Evolutionary conservation across 1,140 invertebrate species (phyloP).

Genomic region (Hesperophylax magnus): DNA sequence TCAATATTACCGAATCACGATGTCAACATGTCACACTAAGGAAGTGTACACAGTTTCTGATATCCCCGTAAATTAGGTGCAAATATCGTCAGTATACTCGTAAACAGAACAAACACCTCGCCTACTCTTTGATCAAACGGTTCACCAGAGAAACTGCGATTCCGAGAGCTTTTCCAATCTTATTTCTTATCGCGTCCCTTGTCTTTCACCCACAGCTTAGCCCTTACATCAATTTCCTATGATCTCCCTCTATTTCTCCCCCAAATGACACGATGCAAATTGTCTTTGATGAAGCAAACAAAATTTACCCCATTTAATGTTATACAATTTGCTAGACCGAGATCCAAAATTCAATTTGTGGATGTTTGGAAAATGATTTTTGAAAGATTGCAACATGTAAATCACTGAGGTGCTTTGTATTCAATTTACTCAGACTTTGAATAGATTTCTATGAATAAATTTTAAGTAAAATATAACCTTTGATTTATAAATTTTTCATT

Average conservation of each 20-base stretch:
- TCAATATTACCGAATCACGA: too few species aligned
- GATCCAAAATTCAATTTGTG: not conserved
- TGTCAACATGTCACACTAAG: too few species aligned
- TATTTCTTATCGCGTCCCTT: not conserved
- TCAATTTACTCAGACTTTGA: too few species aligned
- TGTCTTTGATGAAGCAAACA: slow-evolving; percentile 24
- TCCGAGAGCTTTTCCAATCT: slow-evolving; percentile 6
- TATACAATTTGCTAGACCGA: not conserved
- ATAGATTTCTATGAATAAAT: too few species aligned
- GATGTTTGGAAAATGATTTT: too few species aligned
- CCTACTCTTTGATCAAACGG: not conserved
- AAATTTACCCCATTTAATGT: slow-evolving; percentile 4
- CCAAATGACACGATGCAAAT: slow-evolving; percentile 21
- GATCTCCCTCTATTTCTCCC: not conserved
- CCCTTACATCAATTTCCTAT: slow-evolving; percentile 6
- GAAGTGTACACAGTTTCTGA: not conserved
- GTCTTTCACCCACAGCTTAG: not conserved
- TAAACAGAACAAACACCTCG: not conserved
- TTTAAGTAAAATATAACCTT: too few species aligned
- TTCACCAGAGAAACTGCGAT: not conserved
- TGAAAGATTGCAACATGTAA: too few species aligned
- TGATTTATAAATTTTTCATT: too few species aligned
- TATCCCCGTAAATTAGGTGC: not conserved
- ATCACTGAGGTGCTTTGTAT: too few species aligned
- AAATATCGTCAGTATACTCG: not conserved